Percentiles rank a stretch among this genome's conserved stretches.
These are phyloP conservation scores for Polypedilum vanderplanki DNA, from an alignment of 1,140 invertebrate genomes.

Conservation along the genomic window DNA sequence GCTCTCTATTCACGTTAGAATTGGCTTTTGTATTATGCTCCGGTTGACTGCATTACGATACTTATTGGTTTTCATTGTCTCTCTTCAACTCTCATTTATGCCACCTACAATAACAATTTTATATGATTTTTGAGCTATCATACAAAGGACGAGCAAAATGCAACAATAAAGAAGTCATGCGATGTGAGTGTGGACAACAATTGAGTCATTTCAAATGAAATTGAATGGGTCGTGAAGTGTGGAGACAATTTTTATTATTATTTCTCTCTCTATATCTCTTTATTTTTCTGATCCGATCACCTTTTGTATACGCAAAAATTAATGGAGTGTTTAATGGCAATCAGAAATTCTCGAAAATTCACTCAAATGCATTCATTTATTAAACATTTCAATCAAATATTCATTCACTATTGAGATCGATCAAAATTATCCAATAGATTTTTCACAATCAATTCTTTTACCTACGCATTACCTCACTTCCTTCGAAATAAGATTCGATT, in stretches of 20 bases:
- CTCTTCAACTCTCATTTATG: neutral
- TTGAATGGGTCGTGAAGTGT: neutral
- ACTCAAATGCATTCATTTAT: neutral
- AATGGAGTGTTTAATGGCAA: conserved; percentile 21
- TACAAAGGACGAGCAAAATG: neutral
- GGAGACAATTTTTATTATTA: conserved; percentile 9
- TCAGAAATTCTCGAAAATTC: neutral
- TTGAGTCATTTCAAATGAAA: neutral
- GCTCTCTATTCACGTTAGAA: neutral
- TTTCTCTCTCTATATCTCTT: neutral
- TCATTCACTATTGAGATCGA: conserved; percentile 2
- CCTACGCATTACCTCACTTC: conserved; percentile 27
- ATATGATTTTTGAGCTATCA: neutral
- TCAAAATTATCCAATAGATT: conserved; percentile 16
- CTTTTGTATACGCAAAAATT: conserved; percentile 24
- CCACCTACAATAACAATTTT: conserved; percentile 29
- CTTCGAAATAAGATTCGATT: conserved; percentile 27
- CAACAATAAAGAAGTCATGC: neutral
- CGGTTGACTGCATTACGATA: conserved; percentile 27
- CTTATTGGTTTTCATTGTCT: conserved; percentile 28
- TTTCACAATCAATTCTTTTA: neutral
- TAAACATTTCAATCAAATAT: conserved; percentile 11
- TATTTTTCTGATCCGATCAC: neutral
- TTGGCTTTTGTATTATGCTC: conserved; percentile 22
- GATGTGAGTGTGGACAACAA: conserved; percentile 21